Percentiles rank a stretch among this genome's conserved stretches.
phyloP scores from a whole-genome alignment of 2,888 invertebrate genomes.

The Calameuta pallipes region DNA sequence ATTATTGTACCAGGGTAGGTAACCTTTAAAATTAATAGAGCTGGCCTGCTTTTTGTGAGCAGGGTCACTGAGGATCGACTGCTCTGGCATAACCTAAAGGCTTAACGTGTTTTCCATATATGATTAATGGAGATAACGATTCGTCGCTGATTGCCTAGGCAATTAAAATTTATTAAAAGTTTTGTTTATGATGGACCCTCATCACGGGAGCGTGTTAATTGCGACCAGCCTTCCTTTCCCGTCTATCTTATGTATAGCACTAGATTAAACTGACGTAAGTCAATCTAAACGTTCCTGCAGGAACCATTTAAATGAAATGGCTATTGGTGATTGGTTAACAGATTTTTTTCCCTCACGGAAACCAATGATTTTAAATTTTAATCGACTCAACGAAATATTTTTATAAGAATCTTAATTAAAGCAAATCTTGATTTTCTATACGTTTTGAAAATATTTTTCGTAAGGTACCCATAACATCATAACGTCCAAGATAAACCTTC shows the following conservation, averaged over 20 bases:
- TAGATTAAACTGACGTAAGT: background rate
- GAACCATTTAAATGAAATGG: background rate
- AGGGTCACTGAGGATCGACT: conserved; percentile 15
- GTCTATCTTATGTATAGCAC: background rate
- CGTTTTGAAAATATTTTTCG: background rate
- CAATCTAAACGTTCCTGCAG: background rate
- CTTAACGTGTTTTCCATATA: conserved; percentile 19
- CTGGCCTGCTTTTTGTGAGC: conserved; percentile 15
- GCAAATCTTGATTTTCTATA: background rate
- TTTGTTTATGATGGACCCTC: conserved; percentile 22
- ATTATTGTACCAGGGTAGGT: background rate
- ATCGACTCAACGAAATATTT: background rate
- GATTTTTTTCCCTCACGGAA: too few species aligned
- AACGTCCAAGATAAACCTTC: background rate
- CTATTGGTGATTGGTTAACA: background rate
- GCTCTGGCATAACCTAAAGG: conserved; percentile 12
- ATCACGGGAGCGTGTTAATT: conserved; percentile 18
- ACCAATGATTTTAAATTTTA: background rate
- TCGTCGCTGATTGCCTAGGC: conserved; percentile 20
- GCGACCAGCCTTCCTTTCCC: background rate
- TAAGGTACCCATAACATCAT: background rate
- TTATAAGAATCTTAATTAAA: background rate
- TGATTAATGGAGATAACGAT: conserved; percentile 22
- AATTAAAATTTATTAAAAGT: conserved; percentile 26
- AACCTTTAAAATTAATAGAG: conserved; percentile 22